These are phyloP conservation scores for Phenacoccus solenopsis DNA, from an alignment of 1,140 invertebrate species.

Conservation along the genomic window DNA sequence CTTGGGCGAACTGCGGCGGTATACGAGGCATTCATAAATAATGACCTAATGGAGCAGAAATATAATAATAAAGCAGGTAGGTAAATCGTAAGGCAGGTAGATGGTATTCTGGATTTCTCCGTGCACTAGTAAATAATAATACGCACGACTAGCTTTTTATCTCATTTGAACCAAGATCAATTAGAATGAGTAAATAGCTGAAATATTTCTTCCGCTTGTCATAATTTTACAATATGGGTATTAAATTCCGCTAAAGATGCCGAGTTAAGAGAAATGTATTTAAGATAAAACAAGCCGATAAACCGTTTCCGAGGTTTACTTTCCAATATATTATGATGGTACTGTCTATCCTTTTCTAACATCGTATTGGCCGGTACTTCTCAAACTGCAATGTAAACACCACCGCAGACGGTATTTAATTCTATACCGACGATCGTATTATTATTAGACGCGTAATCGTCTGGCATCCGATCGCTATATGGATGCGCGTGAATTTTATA, in stretches of 20 bases:
- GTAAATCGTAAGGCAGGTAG: slow-evolving; percentile 13
- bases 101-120: slow-evolving; percentile 8
- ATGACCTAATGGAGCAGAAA: slow-evolving; percentile 14
- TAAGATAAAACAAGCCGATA: slow-evolving; percentile 16
- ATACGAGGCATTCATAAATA: background rate
- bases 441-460: background rate
- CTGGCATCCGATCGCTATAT: background rate
- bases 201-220: slow-evolving; percentile 17
- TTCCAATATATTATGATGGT: slow-evolving; percentile 13
- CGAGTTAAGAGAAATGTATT: slow-evolving; percentile 15
- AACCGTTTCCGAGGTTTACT: slow-evolving; percentile 10
- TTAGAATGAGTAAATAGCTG: slow-evolving; percentile 15
- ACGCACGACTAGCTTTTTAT: slow-evolving; percentile 15
- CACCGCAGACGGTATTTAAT: background rate
- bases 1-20: background rate
- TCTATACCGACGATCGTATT: background rate
- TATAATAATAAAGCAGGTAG: slow-evolving; percentile 17
- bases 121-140: slow-evolving; percentile 17
- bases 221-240: slow-evolving; percentile 18
- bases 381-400: slow-evolving; percentile 11
- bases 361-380: background rate
- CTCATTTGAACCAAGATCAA: slow-evolving; percentile 16
- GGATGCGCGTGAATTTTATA: background rate
- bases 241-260: slow-evolving; percentile 16
- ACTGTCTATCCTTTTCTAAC: background rate